Conservation (phyloP, 1,140 invertebrate genomes). For the Drosophila dunni region DNA sequence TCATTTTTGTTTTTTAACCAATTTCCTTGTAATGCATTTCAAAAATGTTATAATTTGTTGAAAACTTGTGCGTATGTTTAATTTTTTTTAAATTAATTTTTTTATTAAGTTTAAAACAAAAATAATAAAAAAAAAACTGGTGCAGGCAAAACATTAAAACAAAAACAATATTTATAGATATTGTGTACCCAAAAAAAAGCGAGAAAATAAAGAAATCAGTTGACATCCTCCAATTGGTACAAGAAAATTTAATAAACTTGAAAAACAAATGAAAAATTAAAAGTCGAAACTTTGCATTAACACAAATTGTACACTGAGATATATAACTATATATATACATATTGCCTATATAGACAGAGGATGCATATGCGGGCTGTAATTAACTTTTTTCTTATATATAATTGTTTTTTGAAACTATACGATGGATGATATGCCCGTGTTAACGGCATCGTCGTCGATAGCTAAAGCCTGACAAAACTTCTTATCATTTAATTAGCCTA, state of each 20-base stretch:
- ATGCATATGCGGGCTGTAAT: constrained; percentile 28
- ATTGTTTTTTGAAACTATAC: constrained; percentile 4
- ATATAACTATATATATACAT: constrained; percentile 38
- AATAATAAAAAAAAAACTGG: constrained; percentile 60
- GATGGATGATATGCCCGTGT: neutral
- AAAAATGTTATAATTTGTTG: constrained; percentile 42
- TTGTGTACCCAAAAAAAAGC: constrained; percentile 8
- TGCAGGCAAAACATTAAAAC: constrained; percentile 65
- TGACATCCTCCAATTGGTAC: constrained; percentile 29
- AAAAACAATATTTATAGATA: constrained; percentile 10
- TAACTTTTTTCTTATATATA: constrained; percentile 3
- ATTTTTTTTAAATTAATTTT: constrained; percentile 40
- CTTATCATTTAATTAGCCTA: constrained; percentile 71
- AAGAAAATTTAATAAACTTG: constrained; percentile 15
- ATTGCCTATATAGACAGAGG: constrained; percentile 36
- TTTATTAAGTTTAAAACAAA: constrained; percentile 50
- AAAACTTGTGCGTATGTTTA: constrained; percentile 37
- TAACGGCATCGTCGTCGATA: neutral
- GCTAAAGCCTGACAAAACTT: constrained; percentile 43
- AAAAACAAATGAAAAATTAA: neutral
- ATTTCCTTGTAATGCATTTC: constrained; percentile 47
- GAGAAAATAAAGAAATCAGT: neutral
- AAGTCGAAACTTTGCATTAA: neutral
- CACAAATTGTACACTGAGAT: constrained; percentile 31
- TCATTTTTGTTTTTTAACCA: constrained; percentile 3